phyloP scores from a whole-genome alignment of 2,888 invertebrate species.

The Polydrusus cervinus region DNA sequence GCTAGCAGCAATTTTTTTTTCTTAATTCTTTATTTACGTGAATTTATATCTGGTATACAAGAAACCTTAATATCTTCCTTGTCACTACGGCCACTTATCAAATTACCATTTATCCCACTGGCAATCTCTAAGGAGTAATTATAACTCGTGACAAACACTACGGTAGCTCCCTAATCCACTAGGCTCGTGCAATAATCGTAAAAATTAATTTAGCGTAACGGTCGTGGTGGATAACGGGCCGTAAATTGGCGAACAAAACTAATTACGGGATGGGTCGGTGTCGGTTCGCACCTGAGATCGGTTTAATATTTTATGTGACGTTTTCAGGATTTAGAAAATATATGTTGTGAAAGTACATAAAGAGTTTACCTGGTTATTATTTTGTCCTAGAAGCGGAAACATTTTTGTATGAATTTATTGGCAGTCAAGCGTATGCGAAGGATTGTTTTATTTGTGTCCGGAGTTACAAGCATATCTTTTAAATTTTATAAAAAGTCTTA shows the following conservation, averaged over 20 bases:
- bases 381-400: not conserved
- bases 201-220: constrained; percentile 46
- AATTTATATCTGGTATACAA: too few relatives aligned
- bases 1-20: too few relatives aligned
- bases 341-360: constrained; percentile 2
- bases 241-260: constrained; percentile 47
- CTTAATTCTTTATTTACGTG: too few relatives aligned
- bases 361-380: constrained; percentile 7
- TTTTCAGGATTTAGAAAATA: constrained; percentile 12
- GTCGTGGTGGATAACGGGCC: constrained; percentile 40
- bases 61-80: not conserved
- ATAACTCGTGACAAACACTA: constrained; percentile 22
- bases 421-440: too few relatives aligned
- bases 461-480: too few relatives aligned
- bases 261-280: constrained; percentile 33
- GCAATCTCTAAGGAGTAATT: constrained; percentile 28
- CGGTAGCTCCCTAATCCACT: constrained; percentile 28
- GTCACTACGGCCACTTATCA: not conserved
- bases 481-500: too few relatives aligned
- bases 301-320: constrained; percentile 37
- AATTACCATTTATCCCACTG: constrained; percentile 7
- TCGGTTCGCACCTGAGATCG: constrained; percentile 37
- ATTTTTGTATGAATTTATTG: too few relatives aligned
- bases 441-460: too few relatives aligned
- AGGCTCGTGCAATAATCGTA: constrained; percentile 34